Evolutionary conservation across 37 sponge, comb jelly and placozoan genomes (phyloP), one percentile per base, ranked within the genome.

Genomic region (Hormiphora californensis): DNA sequence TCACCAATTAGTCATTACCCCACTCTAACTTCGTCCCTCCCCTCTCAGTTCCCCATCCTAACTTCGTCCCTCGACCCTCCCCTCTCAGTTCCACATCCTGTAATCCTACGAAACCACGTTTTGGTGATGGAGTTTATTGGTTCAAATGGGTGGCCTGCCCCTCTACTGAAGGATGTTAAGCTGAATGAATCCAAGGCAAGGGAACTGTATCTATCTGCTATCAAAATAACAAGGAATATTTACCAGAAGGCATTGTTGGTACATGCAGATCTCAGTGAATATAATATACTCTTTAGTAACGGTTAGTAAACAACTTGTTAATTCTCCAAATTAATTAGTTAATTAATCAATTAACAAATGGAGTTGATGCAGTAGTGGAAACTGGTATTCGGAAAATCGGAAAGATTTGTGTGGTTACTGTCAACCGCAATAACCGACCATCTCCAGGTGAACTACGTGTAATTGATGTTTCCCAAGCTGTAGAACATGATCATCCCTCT

Each of bases 401-500:
- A n/a, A n/a, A n/a, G n/a, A n/a, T n/a, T n/a, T n/a, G n/a, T n/a
- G n/a, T n/a, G n/a, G n/a, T n/a, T n/a, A n/a, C n/a, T n/a, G n/a
- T n/a, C n/a, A n/a, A n/a, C n/a, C n/a, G n/a, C n/a, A n/a, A n/a
- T n/a, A n/a, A n/a, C n/a, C n/a, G n/a, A n/a, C n/a, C n/a, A n/a
- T n/a, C 39, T 69, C 40, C 86, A 12, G 94, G 95, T 28, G 90
- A 88, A 35, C 85, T 94, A 32, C 92, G 86, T 65, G 54, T 98
- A 33, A 98, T 98, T 51, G 99, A 98, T 69, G 99, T 98, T n/a
- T 98, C 99, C 12, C 99, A 98, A 57, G 86, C 99, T 0, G 99
- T 98, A 17, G 99, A 98, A 46, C 99, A 98, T 85, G 94, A 98
- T 39, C 99, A 98, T 46, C 99, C 99, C 5, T 91, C 92, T 12